phyloP scores from a whole-genome alignment of 2,888 invertebrate genomes.

The Melieria omissa region DNA sequence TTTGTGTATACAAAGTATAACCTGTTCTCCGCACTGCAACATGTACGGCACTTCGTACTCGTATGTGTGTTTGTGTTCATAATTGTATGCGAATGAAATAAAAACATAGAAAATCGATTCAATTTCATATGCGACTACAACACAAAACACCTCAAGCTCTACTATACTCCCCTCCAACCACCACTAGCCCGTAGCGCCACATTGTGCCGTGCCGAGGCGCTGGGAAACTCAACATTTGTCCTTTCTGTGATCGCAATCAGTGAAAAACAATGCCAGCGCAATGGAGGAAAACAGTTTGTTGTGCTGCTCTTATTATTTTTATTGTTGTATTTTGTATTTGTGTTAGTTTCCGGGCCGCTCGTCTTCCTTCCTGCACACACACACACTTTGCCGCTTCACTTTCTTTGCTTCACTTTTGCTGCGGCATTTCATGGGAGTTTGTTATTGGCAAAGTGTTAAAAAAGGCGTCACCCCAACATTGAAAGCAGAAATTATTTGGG shows the following conservation, averaged over 20 bases:
- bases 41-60: neutral
- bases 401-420: slow-evolving; percentile 17
- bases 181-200: too few species aligned
- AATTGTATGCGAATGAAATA: slow-evolving; percentile 11
- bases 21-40: too few species aligned
- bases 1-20: too few species aligned
- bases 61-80: neutral
- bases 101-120: slow-evolving; percentile 36
- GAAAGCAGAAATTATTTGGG: slow-evolving; percentile 32
- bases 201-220: neutral
- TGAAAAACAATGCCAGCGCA: slow-evolving; percentile 27
- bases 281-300: too few species aligned
- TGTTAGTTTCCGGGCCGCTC: too few species aligned
- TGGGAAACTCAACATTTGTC: slow-evolving; percentile 34
- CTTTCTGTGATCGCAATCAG: slow-evolving; percentile 28
- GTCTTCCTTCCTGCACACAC: neutral
- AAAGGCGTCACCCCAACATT: slow-evolving; percentile 28
- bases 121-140: slow-evolving; percentile 21
- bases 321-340: too few species aligned
- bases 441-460: slow-evolving; percentile 27
- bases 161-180: neutral
- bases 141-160: neutral
- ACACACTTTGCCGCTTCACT: slow-evolving; percentile 21
- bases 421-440: slow-evolving; percentile 6
- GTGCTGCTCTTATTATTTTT: too few species aligned